phyloP scores from a whole-genome alignment of 2,888 invertebrate species.

The Xanthia icteritia region DNA sequence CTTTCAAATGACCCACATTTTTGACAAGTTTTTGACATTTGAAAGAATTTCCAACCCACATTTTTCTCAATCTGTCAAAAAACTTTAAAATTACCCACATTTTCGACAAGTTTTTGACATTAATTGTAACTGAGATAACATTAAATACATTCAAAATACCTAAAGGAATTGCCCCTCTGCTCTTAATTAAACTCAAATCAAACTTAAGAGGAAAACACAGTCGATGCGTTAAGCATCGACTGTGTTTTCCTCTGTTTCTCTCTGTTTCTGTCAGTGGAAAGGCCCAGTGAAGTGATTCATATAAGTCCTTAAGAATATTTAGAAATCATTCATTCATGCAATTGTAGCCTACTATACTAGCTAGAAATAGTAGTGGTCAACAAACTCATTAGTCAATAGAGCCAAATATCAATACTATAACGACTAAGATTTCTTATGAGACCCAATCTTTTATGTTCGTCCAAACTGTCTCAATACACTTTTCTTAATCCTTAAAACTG shows the following conservation, averaged over 20 bases:
- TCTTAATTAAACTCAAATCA: not conserved
- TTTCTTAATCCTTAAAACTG: too few relatives aligned
- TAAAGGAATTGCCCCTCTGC: too few relatives aligned
- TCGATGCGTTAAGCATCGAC: too few relatives aligned
- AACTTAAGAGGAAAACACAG: conserved; percentile 16
- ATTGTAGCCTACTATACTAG: not conserved
- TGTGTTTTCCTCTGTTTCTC: too few relatives aligned
- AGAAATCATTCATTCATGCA: not conserved
- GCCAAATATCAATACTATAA: too few relatives aligned
- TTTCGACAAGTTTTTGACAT: not conserved
- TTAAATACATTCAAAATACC: not conserved
- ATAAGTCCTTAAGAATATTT: not conserved
- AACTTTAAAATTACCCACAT: not conserved
- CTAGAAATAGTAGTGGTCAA: too few relatives aligned
- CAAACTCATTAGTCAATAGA: too few relatives aligned
- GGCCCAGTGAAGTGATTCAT: conserved; percentile 16
- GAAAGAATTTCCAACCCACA: not conserved
- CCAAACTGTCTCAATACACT: too few relatives aligned
- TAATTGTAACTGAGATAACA: not conserved
- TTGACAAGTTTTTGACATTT: too few relatives aligned
- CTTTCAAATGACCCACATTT: too few relatives aligned
- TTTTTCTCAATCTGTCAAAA: not conserved
- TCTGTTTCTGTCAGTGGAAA: conserved; percentile 28
- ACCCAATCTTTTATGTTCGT: too few relatives aligned
- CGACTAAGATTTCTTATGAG: too few relatives aligned